phyloP scores from a whole-genome alignment of 2,888 invertebrate genomes.

The Neoascia interrupta region DNA sequence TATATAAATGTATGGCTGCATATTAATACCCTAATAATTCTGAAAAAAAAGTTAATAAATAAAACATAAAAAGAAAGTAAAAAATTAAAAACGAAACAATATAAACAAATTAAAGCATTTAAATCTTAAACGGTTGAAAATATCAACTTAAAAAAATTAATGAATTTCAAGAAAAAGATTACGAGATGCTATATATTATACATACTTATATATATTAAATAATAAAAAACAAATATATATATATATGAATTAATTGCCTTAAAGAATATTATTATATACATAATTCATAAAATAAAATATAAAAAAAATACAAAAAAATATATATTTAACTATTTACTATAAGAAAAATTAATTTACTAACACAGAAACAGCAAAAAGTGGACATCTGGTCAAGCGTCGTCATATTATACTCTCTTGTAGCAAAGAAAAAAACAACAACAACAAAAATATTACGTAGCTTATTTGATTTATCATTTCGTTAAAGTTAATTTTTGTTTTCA shows the following conservation, averaged over 20 bases:
- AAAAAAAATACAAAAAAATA: constrained; percentile 41
- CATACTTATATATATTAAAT: constrained; percentile 60
- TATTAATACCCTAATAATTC: constrained; percentile 65
- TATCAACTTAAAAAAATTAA: constrained; percentile 57
- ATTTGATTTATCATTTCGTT: constrained; percentile 35
- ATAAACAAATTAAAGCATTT: constrained; percentile 43
- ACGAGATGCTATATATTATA: constrained; percentile 68
- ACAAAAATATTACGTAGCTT: constrained; percentile 10
- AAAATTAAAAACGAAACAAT: constrained; percentile 2
- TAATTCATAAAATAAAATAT: constrained; percentile 57
- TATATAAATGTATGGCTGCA: constrained; percentile 68
- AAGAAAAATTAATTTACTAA: constrained; percentile 59
- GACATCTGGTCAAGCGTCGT: constrained; percentile 61
- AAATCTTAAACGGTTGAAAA: constrained; percentile 59
- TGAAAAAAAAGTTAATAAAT: constrained; percentile 20
- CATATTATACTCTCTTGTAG: constrained; percentile 68
- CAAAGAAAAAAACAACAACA: constrained; percentile 27
- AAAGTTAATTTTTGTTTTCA: constrained; percentile 45
- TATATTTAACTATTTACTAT: constrained; percentile 69
- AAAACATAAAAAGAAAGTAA: constrained; percentile 24
- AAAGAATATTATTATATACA: constrained; percentile 70
- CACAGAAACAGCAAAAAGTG: constrained; percentile 29
- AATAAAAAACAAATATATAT: constrained; percentile 49
- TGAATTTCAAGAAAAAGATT: constrained; percentile 48
- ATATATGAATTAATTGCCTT: constrained; percentile 70